These are phyloP conservation scores for Caenorhabditis sp. DNA, from an alignment of 2,888 invertebrate genomes.

Conservation along the genomic window DNA sequence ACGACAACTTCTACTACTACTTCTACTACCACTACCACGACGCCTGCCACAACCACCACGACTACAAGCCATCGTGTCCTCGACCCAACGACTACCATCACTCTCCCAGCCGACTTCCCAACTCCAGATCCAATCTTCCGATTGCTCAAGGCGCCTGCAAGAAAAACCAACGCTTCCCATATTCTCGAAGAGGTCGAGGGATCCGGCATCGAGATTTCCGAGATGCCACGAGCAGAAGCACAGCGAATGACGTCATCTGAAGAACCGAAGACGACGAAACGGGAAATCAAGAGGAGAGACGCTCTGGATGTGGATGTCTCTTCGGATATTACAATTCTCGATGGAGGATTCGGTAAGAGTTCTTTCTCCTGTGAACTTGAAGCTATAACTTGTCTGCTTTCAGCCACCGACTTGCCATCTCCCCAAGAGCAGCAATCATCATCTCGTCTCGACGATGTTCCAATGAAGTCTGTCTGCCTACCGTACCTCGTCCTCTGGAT, in stretches of 20 bases:
- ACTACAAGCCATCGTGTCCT: slow-evolving; percentile 35
- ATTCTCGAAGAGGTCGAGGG: slow-evolving; percentile 54
- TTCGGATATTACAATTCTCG: slow-evolving; percentile 81
- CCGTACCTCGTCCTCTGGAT: slow-evolving; percentile 71
- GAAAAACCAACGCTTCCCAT: slow-evolving; percentile 18
- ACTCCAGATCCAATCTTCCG: slow-evolving; percentile 58
- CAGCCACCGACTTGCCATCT: slow-evolving; percentile 58
- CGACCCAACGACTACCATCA: slow-evolving; percentile 62
- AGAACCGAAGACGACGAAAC: slow-evolving; percentile 50
- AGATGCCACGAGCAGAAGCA: slow-evolving; percentile 35
- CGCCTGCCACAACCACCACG: slow-evolving; percentile 1
- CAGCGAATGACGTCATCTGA: slow-evolving; percentile 54
- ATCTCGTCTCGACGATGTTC: slow-evolving; percentile 32
- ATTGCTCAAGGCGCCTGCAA: slow-evolving; percentile 46
- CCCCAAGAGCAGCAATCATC: slow-evolving; percentile 58
- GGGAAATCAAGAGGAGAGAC: slow-evolving; percentile 70
- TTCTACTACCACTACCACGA: slow-evolving; percentile 6
- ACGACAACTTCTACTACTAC: slow-evolving; percentile 23
- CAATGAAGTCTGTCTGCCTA: slow-evolving; percentile 65
- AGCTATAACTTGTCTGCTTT: slow-evolving; percentile 1
- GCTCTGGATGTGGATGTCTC: slow-evolving; percentile 79
- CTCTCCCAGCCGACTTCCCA: slow-evolving; percentile 67
- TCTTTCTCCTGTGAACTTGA: not conserved
- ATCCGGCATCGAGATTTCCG: slow-evolving; percentile 37
- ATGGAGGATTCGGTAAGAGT: slow-evolving; percentile 74